phyloP scores from a whole-genome alignment of 2,113 vertebrate species.

The Vulpes lagopus region DNA sequence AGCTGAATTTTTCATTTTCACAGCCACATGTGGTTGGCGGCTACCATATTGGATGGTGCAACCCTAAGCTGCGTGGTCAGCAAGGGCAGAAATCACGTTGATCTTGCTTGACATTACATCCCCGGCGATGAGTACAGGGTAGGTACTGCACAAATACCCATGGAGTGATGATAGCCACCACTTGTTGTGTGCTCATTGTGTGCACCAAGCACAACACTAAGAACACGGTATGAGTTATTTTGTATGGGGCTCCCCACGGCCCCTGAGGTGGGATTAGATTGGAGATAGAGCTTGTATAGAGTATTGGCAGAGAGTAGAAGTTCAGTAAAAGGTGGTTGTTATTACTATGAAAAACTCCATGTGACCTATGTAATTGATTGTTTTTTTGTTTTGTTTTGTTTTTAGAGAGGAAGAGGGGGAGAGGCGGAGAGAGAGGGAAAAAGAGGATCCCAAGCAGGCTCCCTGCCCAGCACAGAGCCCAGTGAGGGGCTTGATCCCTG shows the following conservation, averaged over 20 bases:
- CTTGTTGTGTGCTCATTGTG: background rate
- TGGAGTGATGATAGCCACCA: background rate
- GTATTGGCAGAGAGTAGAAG: background rate
- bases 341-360: background rate
- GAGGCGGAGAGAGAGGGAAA: background rate
- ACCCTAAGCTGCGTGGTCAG: background rate
- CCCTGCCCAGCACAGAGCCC: background rate
- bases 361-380: background rate
- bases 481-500: accelerated
- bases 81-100: background rate
- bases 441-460: background rate
- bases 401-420: background rate
- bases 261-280: background rate
- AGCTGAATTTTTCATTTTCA: background rate
- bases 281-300: background rate
- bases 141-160: background rate
- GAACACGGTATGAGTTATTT: background rate
- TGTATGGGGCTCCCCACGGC: background rate
- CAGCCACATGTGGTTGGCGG: background rate
- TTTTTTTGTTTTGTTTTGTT: background rate
- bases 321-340: background rate
- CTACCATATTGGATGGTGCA: background rate
- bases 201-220: background rate
- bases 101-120: background rate
- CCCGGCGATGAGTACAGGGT: background rate